Evolutionary conservation across 2,888 invertebrate genomes (phyloP).

Genomic region (Congeria kusceri): DNA sequence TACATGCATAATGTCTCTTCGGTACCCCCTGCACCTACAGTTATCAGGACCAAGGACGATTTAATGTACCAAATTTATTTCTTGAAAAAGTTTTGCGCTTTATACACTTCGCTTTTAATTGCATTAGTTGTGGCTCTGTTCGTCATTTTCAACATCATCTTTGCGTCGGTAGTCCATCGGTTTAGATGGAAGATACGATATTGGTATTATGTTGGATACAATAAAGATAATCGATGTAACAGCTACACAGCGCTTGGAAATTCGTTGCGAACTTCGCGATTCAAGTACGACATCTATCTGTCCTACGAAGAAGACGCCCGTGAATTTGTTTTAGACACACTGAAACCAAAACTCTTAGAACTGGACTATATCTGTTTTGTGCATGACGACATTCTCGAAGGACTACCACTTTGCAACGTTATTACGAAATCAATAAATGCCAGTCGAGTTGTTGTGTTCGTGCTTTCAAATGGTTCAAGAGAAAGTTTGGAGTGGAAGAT

Average conservation of each 20-base stretch:
- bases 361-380: not conserved
- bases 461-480: not conserved
- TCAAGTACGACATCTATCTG: conserved; percentile 18
- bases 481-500: not conserved
- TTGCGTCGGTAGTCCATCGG: conserved; percentile 23
- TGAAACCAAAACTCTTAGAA: not conserved
- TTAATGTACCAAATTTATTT: not conserved
- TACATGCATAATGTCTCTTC: not conserved
- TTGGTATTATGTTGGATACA: conserved; percentile 37
- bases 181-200: conserved; percentile 43
- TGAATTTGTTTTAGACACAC: conserved; percentile 11
- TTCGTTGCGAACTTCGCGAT: not conserved
- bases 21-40: too few relatives aligned
- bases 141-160: conserved; percentile 27
- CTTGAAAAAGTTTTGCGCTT: conserved; percentile 31
- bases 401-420: not conserved
- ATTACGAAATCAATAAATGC: conserved; percentile 1
- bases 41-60: not conserved
- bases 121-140: conserved; percentile 5
- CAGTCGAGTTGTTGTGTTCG: conserved; percentile 5
- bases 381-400: not conserved
- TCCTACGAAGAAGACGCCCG: not conserved
- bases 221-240: not conserved
- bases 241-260: not conserved
- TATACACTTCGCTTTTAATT: conserved; percentile 18